A percentile compares a stretch with the other conserved stretches of the same genome.
These are phyloP conservation scores for Himalopsyche tibetana DNA, from an alignment of 2,888 invertebrate species.

Conservation along the genomic window DNA sequence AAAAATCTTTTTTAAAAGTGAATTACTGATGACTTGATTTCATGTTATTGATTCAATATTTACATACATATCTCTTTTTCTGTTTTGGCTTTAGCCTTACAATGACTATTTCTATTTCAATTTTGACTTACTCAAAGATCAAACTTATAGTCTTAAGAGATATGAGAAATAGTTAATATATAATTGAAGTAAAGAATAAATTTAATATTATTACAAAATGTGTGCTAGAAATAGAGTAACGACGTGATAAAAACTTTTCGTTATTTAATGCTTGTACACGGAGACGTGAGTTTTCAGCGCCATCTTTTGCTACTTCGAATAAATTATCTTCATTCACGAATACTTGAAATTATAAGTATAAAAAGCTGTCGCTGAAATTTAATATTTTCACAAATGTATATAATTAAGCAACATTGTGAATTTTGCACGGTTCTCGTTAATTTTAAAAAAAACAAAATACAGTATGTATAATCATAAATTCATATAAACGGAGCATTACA, in stretches of 20 bases:
- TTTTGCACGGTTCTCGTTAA: not conserved
- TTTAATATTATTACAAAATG: not conserved
- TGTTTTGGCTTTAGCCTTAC: too few relatives aligned
- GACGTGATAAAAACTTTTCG: not conserved
- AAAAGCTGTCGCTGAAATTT: not conserved
- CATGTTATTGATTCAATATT: too few relatives aligned
- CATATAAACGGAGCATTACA: too few relatives aligned
- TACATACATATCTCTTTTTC: too few relatives aligned
- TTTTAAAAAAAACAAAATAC: not conserved
- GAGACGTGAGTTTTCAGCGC: constrained; percentile 9
- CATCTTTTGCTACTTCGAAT: constrained; percentile 11
- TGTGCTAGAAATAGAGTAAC: not conserved
- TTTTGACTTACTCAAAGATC: too few relatives aligned
- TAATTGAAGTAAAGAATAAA: not conserved
- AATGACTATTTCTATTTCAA: too few relatives aligned
- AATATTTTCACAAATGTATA: not conserved
- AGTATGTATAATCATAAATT: too few relatives aligned
- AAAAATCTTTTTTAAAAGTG: too few relatives aligned
- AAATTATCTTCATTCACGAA: not conserved
- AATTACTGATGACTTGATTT: too few relatives aligned
- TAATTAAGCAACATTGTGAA: not conserved
- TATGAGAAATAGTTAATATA: too few relatives aligned
- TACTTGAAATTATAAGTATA: not conserved
- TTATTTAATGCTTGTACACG: constrained; percentile 41
- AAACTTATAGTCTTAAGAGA: too few relatives aligned